Conservation (phyloP, 2,113 vertebrate genomes). For the Brachyistius frenatus region DNA sequence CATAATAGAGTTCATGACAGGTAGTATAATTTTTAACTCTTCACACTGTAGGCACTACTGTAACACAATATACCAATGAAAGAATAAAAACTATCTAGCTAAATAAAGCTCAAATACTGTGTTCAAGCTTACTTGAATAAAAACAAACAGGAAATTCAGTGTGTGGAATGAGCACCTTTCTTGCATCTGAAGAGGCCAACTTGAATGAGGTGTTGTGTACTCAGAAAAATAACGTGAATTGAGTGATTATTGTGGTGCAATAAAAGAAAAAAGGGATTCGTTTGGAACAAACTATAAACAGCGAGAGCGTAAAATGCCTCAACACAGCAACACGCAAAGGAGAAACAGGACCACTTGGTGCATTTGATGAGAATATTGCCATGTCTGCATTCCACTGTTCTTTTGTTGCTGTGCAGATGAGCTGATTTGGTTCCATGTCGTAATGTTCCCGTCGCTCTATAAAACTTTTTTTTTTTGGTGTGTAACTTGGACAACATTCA, state of each 20-base stretch:
- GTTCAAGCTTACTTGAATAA: background rate
- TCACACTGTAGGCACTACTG: background rate
- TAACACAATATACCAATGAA: conserved; percentile 10
- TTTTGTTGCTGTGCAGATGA: conserved; percentile 31
- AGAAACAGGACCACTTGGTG: conserved; percentile 41
- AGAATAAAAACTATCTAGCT: conserved; percentile 5
- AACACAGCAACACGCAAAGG: conserved; percentile 33
- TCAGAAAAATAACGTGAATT: conserved; percentile 27
- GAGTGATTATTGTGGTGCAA: conserved; percentile 36
- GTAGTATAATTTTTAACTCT: conserved; percentile 34
- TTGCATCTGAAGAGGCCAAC: conserved; percentile 10
- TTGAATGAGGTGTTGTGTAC: conserved; percentile 57
- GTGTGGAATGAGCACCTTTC: conserved; percentile 1
- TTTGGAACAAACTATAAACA: conserved; percentile 45
- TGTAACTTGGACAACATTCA: conserved; percentile 47
- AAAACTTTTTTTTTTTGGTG: conserved; percentile 43
- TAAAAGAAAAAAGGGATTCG: conserved; percentile 40
- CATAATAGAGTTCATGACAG: conserved; percentile 46
- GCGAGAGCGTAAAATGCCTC: conserved; percentile 35
- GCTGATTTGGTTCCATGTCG: conserved; percentile 38
- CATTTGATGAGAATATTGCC: conserved; percentile 52
- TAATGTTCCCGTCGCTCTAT: conserved; percentile 48
- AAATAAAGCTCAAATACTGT: background rate
- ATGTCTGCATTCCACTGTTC: conserved; percentile 46
- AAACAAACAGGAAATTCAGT: background rate